Base-by-base conservation (phyloP, 2,888 invertebrate genomes). In the Catocala fraxini region DNA sequence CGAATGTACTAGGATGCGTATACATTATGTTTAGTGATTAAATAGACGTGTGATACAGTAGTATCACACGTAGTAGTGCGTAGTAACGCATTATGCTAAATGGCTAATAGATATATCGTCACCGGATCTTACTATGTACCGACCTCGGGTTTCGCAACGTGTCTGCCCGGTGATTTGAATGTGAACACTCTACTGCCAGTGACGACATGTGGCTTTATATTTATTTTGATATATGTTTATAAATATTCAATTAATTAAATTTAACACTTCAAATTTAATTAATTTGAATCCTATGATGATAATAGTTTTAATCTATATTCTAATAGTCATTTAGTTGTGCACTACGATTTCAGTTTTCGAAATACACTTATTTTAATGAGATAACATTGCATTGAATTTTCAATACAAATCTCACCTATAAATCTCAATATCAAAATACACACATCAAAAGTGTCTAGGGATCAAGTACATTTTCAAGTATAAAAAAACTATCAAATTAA, bases 91-190 rank as follows among this genome's bases (percentile, higher is more conserved):
- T 63, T 25, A 62, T 53, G 66, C 59, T 45, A 51, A 43, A 60
- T 54, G 61, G 54, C 43, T 59, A 63, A 61, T 60, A 62, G 35
- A 7, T 69, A 59, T 56, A 55, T 34, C 51, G 56, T 67, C 65
- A 58, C 65, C 63, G 65, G 68, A 72, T 68, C 68, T 63, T 41
- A 34, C 55, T 63, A 59, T 53, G 57, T 59, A 61, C 59, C 52
- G 72, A 72, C 76, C 81, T 79, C 70, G 77, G 51, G 62, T 82
- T 81, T 74, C 72, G 76, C 73, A 82, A 82, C 59, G 11, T 48
- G 56, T 15, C 61, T 61, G 68, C 70, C 67, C 70, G 71, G 68
- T 71, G 65, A 56, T 62, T 61, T 59, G 41, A 66, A 72, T 65
- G 56, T 57, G 62, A 65, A 68, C 60, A 59, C 64, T 68, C 69